These are phyloP conservation scores for Dolichomitus sp. DNA, from an alignment of 2,888 invertebrate genomes.

Conservation along the genomic window DNA sequence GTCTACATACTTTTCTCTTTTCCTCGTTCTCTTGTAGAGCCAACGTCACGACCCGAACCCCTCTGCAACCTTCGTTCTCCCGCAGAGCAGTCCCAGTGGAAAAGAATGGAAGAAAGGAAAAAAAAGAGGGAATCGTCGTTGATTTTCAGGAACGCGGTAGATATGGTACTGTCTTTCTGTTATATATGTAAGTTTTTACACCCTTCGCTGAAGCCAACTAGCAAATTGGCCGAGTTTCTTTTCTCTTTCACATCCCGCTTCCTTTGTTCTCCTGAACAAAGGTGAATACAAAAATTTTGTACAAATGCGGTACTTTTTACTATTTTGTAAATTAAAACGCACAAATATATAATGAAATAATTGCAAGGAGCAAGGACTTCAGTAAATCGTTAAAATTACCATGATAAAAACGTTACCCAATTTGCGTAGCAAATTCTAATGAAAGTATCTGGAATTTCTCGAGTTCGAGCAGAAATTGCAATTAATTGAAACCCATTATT, in stretches of 20 bases:
- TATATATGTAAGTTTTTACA: background rate
- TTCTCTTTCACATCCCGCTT: background rate
- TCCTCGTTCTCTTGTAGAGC: slow-evolving; percentile 18
- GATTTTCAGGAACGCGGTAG: slow-evolving; percentile 48
- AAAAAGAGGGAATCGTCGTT: slow-evolving; percentile 57
- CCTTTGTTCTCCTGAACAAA: background rate
- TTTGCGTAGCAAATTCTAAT: background rate
- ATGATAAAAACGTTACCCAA: background rate
- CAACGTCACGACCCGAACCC: slow-evolving; percentile 45
- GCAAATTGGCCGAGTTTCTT: slow-evolving; percentile 53
- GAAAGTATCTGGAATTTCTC: background rate
- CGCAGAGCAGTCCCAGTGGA: slow-evolving; percentile 43
- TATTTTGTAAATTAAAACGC: background rate
- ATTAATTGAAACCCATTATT: background rate
- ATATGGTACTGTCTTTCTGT: slow-evolving; percentile 26
- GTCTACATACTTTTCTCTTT: slow-evolving; percentile 31
- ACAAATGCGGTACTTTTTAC: background rate
- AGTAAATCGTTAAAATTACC: background rate
- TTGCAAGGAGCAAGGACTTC: background rate
- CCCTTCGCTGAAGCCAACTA: slow-evolving; percentile 21
- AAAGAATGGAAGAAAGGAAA: slow-evolving; percentile 33
- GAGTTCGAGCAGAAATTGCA: background rate
- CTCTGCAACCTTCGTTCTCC: slow-evolving; percentile 33
- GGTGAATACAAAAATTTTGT: background rate
- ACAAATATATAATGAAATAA: background rate